Evolutionary conservation across 2,113 vertebrate genomes (phyloP).

Genomic region (Stigmatopora argus): DNA sequence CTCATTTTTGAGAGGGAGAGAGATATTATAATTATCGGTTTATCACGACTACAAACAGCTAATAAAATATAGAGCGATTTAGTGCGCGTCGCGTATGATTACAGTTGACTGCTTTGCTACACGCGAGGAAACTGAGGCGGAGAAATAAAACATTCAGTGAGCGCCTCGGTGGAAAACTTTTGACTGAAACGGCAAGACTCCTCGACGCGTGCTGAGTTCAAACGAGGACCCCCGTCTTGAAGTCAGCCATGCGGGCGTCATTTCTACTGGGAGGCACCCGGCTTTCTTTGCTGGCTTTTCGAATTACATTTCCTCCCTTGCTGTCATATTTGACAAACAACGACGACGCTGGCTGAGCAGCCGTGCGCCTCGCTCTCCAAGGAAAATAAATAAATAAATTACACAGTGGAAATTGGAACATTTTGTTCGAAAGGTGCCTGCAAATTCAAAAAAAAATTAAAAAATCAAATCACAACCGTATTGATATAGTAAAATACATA

Average conservation of each 20-base stretch:
- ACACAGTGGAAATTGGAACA: neutral
- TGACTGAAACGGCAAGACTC: slow-evolving; percentile 23
- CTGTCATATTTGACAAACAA: slow-evolving; percentile 34
- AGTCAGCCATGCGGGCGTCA: slow-evolving; percentile 33
- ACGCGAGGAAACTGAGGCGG: slow-evolving; percentile 1
- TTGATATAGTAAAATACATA: too few species aligned
- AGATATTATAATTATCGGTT: too few species aligned
- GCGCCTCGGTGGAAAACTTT: neutral
- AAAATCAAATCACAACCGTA: too few species aligned
- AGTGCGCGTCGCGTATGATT: neutral
- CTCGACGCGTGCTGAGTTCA: slow-evolving; percentile 24
- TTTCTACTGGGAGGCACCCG: slow-evolving; percentile 27
- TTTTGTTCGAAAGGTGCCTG: too few species aligned
- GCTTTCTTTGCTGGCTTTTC: slow-evolving; percentile 31
- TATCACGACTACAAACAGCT: too few species aligned
- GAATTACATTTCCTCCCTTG: slow-evolving; percentile 46
- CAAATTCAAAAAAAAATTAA: neutral
- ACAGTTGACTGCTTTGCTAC: slow-evolving; percentile 4
- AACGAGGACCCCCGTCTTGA: slow-evolving; percentile 30
- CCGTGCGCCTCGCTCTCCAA: neutral
- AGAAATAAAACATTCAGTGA: slow-evolving; percentile 13
- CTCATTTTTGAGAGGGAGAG: too few species aligned
- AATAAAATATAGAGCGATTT: neutral
- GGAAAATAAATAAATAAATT: neutral
- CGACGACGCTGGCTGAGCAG: slow-evolving; percentile 25